phyloP scores from a whole-genome alignment of 2,888 invertebrate species.

The Latrodectus elegans region DNA sequence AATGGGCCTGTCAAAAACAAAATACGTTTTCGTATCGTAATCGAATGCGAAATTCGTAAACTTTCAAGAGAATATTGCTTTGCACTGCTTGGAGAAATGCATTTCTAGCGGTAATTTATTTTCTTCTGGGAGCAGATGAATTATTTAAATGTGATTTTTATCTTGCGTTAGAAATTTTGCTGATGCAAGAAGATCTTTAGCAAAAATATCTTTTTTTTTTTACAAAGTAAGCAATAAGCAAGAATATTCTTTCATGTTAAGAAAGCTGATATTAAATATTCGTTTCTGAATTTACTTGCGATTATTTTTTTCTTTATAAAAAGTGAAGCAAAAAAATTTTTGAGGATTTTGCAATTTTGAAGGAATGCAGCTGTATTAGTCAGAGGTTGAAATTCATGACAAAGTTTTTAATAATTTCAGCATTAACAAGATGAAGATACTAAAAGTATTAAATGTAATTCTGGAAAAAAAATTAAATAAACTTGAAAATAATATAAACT shows the following conservation, averaged over 20 bases:
- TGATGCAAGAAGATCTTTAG: neutral
- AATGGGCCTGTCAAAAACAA: slow-evolving; percentile 2
- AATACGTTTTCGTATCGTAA: neutral
- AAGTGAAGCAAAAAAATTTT: neutral
- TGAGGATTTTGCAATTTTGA: neutral
- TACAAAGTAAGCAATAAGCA: neutral
- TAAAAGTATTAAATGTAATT: too few relatives aligned
- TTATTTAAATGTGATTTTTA: slow-evolving; percentile 1
- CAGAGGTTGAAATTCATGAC: too few relatives aligned
- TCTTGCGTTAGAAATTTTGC: neutral
- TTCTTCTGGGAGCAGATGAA: neutral
- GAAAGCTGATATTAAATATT: too few relatives aligned
- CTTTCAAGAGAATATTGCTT: neutral
- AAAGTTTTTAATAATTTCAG: too few relatives aligned
- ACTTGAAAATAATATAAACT: too few relatives aligned
- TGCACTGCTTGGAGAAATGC: neutral
- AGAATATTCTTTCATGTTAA: neutral
- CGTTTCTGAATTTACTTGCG: too few relatives aligned
- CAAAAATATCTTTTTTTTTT: neutral
- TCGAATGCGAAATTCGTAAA: neutral
- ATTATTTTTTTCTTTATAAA: too few relatives aligned
- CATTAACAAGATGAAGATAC: too few relatives aligned
- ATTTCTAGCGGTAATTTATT: slow-evolving; percentile 1
- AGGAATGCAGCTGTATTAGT: too few relatives aligned
- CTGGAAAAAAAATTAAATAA: too few relatives aligned